Percentiles rank a stretch among this genome's conserved stretches.
Conservation (phyloP, 2,113 vertebrate species). For the Apteryx owenii region DNA sequence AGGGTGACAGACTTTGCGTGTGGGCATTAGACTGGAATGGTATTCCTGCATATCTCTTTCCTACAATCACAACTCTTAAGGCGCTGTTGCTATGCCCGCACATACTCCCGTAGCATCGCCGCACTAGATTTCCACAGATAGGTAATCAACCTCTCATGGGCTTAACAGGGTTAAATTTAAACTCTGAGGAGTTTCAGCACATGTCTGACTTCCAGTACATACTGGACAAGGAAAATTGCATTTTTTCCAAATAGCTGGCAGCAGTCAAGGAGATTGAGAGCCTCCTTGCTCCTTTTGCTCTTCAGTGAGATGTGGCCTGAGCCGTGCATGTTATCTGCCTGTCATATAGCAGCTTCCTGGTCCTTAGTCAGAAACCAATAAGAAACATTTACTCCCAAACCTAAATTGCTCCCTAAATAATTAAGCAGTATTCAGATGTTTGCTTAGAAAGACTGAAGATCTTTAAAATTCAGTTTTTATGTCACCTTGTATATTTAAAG, state of each 20-base stretch:
- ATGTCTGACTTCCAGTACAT: background rate
- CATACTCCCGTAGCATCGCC: accelerated
- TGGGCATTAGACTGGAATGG: background rate
- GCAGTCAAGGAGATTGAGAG: background rate
- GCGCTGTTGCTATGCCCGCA: accelerated
- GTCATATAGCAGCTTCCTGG: background rate
- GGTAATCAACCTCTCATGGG: background rate
- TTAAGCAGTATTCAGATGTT: background rate
- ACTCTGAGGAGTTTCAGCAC: background rate
- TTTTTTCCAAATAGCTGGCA: background rate
- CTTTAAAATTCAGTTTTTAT: background rate
- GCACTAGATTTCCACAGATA: background rate
- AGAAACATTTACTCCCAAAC: background rate
- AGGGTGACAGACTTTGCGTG: background rate
- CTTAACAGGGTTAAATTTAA: background rate
- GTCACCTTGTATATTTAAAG: background rate
- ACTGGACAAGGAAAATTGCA: background rate
- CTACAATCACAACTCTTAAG: background rate
- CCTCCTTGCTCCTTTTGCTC: background rate
- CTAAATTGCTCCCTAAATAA: background rate
- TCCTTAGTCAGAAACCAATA: background rate
- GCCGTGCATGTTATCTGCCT: background rate
- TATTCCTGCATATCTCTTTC: background rate
- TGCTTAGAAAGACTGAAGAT: background rate
- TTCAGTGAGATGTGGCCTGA: accelerated